These are phyloP conservation scores for Chrysina gloriosa DNA, from an alignment of 2,888 invertebrate species.

Conservation along the genomic window DNA sequence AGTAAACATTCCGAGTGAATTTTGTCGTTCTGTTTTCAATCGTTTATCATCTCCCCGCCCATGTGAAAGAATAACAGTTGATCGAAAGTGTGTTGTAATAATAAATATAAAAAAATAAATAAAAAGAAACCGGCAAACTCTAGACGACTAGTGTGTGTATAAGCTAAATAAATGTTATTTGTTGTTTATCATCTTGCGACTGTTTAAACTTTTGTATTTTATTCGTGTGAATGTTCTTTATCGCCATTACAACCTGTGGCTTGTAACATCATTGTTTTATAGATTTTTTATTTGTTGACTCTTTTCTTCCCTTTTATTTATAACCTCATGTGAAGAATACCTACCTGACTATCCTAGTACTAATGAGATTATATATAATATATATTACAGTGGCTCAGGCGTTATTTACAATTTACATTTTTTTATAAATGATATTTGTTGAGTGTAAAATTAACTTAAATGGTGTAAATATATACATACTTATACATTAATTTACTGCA, in stretches of 20 bases:
- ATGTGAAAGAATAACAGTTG: constrained; percentile 9
- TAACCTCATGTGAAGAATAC: constrained; percentile 44
- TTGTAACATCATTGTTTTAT: constrained; percentile 51
- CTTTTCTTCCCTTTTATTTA: constrained; percentile 47
- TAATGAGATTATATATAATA: constrained; percentile 47
- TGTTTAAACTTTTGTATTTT: constrained; percentile 58
- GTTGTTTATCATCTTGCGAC: constrained; percentile 57
- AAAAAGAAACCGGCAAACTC: constrained; percentile 26
- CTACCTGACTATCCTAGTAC: constrained; percentile 47
- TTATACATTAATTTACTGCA: constrained; percentile 42
- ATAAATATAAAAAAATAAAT: constrained; percentile 10
- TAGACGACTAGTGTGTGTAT: constrained; percentile 55
- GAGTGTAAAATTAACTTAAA: constrained; percentile 48
- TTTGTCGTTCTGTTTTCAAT: constrained; percentile 37
- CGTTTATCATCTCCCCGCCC: constrained; percentile 34
- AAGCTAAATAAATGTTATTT: constrained; percentile 58
- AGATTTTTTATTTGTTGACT: constrained; percentile 46
- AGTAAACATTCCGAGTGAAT: constrained; percentile 47
- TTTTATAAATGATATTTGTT: constrained; percentile 49
- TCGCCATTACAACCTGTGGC: constrained; percentile 49
- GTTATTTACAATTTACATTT: constrained; percentile 48
- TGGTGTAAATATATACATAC: constrained; percentile 49
- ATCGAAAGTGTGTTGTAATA: constrained; percentile 32
- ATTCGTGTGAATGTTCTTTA: constrained; percentile 54
- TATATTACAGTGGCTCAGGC: constrained; percentile 48